Evolutionary conservation across 2,797 vertebrate genomes (phyloP), one percentile per base, ranked within the genome.

Genomic region (Bradypodion pumilum): DNA sequence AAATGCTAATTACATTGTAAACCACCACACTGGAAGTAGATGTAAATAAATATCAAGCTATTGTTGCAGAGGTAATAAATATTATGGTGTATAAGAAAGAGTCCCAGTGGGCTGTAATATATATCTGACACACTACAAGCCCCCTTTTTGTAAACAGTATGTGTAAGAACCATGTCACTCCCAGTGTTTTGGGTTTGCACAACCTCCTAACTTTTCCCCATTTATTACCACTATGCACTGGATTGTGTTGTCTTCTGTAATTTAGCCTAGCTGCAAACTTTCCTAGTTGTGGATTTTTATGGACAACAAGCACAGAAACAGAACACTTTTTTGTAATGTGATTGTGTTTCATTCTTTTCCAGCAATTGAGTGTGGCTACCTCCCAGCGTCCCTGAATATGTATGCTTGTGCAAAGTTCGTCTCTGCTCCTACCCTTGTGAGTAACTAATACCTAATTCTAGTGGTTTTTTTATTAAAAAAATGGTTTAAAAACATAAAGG

Each of bases 331-430:
- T 44, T 73, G 29, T 91, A 79, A 87, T 13, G 0, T 37, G 42
- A 15, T 12, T 0, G 0, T 66, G 68, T 49, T 82, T 1, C 4
- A 7, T 79, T 90, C 77, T 90, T 78, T 94, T 92, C 81, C 85
- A 94, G 95, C 92, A 76, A 10, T 81, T 75, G 78, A 87, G 86
- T 62, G 1, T 63, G 5, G 5, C 25, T 25, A 80, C 74, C 82
- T 78, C 40, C 91, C 90, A 68, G 69, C 35, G 68, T 83, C 89
- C 91, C 89, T 82, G 89, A 74, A 92, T 91, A 96, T 96, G 96
- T 96, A 92, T 19, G 5, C 93, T 89, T 95, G 95, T 73, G 82
- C 94, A 90, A 95, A 92, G 87, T 85, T 96, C 29, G 4, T 95
- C 89, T 94, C 93, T 0, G 82, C 90, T 63, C 92, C 93, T 7